phyloP scores from a whole-genome alignment of 2,888 invertebrate genomes.

The Cosmorhoe ocellata region DNA sequence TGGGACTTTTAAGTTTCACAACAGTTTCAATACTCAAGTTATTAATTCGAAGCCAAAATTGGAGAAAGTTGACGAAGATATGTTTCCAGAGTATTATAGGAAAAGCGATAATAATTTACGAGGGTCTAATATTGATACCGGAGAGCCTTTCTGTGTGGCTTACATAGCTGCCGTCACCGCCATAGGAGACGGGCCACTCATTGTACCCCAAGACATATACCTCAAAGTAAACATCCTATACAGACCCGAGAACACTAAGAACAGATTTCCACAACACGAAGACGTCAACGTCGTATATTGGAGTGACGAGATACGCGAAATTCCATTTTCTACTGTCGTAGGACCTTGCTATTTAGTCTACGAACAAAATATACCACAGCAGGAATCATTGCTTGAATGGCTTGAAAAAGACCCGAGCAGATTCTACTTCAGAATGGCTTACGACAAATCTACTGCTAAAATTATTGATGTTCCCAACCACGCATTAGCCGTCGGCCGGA shows the following conservation, averaged over 20 bases:
- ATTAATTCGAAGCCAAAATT: constrained; percentile 54
- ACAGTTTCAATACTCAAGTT: constrained; percentile 40
- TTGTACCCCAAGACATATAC: constrained; percentile 83
- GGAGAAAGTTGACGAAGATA: constrained; percentile 85
- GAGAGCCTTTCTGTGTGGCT: constrained; percentile 89
- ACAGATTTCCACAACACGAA: constrained; percentile 82
- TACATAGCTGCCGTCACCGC: constrained; percentile 85
- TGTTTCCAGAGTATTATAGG: constrained; percentile 91
- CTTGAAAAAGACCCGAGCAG: constrained; percentile 84
- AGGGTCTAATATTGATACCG: constrained; percentile 87
- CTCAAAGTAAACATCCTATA: constrained; percentile 87
- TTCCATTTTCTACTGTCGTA: constrained; percentile 83
- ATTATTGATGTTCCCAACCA: constrained; percentile 84
- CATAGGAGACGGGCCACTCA: constrained; percentile 73
- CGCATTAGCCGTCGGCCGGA: constrained; percentile 82
- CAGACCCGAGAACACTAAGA: constrained; percentile 89
- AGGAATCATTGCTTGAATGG: constrained; percentile 81
- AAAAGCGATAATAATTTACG: constrained; percentile 87
- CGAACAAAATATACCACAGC: constrained; percentile 83
- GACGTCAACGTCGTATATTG: constrained; percentile 90
- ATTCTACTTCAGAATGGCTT: constrained; percentile 89
- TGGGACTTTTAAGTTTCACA: constrained; percentile 83
- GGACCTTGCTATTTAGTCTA: constrained; percentile 88
- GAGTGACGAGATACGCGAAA: constrained; percentile 86
- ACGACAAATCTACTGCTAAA: constrained; percentile 78